A percentile compares a stretch with the other conserved stretches of the same genome.
These are phyloP conservation scores for Clupea harengus DNA, from an alignment of 2,113 vertebrate genomes.

Conservation along the genomic window DNA sequence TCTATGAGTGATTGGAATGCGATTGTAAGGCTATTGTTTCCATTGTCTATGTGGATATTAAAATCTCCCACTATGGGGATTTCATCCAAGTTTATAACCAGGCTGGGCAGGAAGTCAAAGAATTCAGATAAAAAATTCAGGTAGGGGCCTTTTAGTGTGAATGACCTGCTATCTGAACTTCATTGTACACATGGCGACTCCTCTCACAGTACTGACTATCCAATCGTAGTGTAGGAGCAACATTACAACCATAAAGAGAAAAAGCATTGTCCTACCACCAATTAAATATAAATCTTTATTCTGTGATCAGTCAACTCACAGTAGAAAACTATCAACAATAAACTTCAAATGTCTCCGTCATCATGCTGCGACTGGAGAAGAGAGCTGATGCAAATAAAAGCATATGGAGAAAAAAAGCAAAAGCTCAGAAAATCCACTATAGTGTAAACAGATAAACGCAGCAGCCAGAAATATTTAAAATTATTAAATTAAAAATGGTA, in stretches of 20 bases:
- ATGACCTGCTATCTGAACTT: background rate
- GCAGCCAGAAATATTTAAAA: background rate
- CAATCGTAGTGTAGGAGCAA: background rate
- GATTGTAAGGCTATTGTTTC: too few species aligned
- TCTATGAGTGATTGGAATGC: too few species aligned
- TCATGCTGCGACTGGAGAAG: background rate
- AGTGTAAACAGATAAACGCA: background rate
- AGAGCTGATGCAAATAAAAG: background rate
- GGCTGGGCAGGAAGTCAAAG: too few species aligned
- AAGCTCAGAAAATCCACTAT: background rate
- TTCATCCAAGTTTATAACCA: too few species aligned
- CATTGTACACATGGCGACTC: background rate
- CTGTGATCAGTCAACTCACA: background rate
- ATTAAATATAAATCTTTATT: slow-evolving; percentile 20
- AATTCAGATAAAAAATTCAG: too few species aligned
- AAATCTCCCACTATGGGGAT: too few species aligned
- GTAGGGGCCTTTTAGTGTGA: background rate
- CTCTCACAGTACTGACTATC: background rate
- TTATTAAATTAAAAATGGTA: background rate
- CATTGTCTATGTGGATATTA: too few species aligned
- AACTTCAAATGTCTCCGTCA: background rate
- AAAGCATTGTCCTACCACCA: background rate
- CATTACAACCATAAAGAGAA: background rate
- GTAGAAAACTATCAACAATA: background rate
- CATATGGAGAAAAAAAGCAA: background rate